Conservation (phyloP, 2,113 vertebrate genomes). For the Lontra canadensis region DNA sequence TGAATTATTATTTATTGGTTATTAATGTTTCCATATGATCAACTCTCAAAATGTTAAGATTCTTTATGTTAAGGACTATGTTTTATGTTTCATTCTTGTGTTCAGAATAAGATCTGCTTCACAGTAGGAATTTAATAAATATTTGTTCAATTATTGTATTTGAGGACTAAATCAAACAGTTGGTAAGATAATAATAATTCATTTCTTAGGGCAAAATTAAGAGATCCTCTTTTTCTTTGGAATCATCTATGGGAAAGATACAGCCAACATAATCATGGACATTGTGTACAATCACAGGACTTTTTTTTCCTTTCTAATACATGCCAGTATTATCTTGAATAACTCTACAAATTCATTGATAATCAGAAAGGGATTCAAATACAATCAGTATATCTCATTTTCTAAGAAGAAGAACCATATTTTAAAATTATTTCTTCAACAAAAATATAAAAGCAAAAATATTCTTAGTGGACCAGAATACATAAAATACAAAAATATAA, state of each 20-base stretch:
- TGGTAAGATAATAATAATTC: neutral
- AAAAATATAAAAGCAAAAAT: constrained; percentile 25
- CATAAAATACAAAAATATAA: neutral
- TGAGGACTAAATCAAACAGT: neutral
- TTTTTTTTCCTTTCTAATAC: neutral
- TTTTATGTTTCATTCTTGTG: neutral
- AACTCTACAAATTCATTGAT: neutral
- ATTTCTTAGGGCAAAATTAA: neutral
- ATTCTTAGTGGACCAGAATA: neutral
- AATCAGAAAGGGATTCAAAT: neutral
- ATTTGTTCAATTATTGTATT: neutral
- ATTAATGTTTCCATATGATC: neutral
- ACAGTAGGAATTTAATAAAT: neutral
- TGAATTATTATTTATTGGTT: neutral
- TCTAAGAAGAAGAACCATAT: neutral
- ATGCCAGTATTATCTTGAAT: neutral
- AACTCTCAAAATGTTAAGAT: neutral
- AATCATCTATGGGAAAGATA: neutral
- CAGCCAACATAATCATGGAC: neutral
- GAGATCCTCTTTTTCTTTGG: neutral
- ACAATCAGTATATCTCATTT: neutral
- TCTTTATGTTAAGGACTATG: neutral
- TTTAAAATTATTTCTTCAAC: constrained; percentile 13
- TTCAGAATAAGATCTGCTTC: neutral
- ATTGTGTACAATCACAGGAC: neutral